Evolutionary conservation across 2,888 invertebrate genomes (phyloP).

Genomic region (Crossocerus cetratus): DNA sequence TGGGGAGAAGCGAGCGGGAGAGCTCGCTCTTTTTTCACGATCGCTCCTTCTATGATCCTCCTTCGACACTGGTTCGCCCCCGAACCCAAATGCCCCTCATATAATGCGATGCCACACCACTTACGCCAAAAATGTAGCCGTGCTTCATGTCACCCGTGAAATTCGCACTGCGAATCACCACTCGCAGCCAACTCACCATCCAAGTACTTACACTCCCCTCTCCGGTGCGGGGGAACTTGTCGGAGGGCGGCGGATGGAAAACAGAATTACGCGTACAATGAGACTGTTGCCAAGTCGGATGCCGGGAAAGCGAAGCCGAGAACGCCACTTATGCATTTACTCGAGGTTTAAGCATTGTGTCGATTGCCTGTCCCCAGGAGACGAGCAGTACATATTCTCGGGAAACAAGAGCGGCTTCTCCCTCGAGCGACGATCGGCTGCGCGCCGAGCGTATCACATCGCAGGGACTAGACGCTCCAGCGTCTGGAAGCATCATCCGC

Average conservation of each 20-base stretch:
- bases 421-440: constrained; percentile 20
- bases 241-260: not conserved
- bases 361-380: constrained; percentile 13
- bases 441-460: not conserved
- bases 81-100: not conserved
- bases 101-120: not conserved
- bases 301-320: constrained; percentile 10
- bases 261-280: not conserved
- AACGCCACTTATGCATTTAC: constrained; percentile 34
- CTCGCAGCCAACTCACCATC: not conserved
- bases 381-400: constrained; percentile 27
- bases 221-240: not conserved
- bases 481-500: constrained; percentile 29
- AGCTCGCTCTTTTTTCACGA: not conserved
- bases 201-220: not conserved
- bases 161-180: not conserved
- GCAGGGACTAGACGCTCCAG: constrained; percentile 26
- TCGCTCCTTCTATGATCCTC: not conserved
- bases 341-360: constrained; percentile 22
- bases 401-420: constrained; percentile 26
- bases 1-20: constrained; percentile 16
- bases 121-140: not conserved
- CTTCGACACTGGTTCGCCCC: not conserved
- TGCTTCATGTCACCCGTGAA: not conserved
- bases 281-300: not conserved